Percentiles rank a stretch among this genome's conserved stretches.
Conservation (phyloP, 2,888 invertebrate genomes). For the Brenthis daphne region DNA sequence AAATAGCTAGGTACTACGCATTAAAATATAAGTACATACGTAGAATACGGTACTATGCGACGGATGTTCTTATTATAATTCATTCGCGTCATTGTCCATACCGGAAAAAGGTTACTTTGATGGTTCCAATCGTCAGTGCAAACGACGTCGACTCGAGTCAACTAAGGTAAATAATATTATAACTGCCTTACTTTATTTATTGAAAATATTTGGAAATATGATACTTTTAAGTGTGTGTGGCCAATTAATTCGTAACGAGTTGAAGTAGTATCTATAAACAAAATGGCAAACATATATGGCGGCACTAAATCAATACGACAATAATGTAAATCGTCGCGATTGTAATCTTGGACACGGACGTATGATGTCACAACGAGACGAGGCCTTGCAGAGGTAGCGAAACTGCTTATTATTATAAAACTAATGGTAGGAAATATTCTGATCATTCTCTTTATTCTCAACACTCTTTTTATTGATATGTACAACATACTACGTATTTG, state of each 20-base stretch:
- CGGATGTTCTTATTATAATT: conserved; percentile 11
- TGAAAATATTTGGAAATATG: conserved; percentile 12
- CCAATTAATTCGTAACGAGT: conserved; percentile 63
- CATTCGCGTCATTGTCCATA: conserved; percentile 8
- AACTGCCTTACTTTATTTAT: not conserved
- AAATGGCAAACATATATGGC: conserved; percentile 43
- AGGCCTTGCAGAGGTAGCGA: conserved; percentile 43
- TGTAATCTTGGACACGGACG: conserved; percentile 64
- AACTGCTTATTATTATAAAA: conserved; percentile 40
- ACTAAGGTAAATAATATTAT: not conserved
- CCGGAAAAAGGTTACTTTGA: conserved; percentile 1
- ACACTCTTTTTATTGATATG: not conserved
- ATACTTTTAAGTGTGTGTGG: conserved; percentile 50
- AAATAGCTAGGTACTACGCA: not conserved
- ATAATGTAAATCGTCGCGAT: conserved; percentile 76
- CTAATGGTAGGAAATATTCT: conserved; percentile 18
- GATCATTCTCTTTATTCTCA: conserved; percentile 4
- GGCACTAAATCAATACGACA: conserved; percentile 72
- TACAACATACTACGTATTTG: no score
- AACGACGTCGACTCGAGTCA: not conserved
- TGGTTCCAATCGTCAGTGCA: not conserved
- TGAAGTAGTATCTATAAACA: conserved; percentile 53
- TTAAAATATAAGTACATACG: not conserved
- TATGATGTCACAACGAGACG: conserved; percentile 64
- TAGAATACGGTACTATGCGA: not conserved